Conservation (phyloP, 1,140 invertebrate species). For the Caenorhabditis latens region DNA sequence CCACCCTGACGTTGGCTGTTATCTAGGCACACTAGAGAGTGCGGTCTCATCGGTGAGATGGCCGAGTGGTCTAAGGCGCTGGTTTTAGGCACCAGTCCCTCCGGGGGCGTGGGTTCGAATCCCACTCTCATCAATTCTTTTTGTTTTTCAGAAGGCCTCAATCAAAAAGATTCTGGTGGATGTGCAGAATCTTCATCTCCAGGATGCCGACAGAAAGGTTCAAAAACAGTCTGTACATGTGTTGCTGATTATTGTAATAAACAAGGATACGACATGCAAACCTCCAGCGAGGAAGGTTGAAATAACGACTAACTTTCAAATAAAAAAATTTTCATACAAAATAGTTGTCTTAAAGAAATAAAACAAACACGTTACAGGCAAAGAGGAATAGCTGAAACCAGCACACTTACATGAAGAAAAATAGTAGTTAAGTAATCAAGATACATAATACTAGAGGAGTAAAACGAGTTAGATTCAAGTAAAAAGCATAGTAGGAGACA, state of each 20-base stretch:
- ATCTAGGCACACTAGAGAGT: background rate
- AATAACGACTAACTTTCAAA: background rate
- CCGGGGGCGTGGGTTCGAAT: conserved; percentile 80
- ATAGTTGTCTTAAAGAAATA: background rate
- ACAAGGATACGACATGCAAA: conserved; percentile 22
- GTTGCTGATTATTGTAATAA: conserved; percentile 28
- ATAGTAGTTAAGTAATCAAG: background rate
- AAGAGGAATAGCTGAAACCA: background rate
- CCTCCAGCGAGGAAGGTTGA: conserved; percentile 10
- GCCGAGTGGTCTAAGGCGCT: conserved; percentile 80
- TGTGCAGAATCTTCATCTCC: background rate
- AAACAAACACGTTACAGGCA: background rate
- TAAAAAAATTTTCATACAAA: conserved; percentile 14
- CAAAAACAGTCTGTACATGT: background rate
- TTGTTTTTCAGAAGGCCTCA: conserved; percentile 20
- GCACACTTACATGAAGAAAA: background rate
- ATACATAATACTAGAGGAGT: too few species aligned
- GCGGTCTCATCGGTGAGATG: conserved; percentile 75
- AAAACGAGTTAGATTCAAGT: conserved; percentile 26
- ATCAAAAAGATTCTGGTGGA: conserved; percentile 8
- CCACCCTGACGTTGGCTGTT: background rate
- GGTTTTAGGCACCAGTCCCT: conserved; percentile 80
- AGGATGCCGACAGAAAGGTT: conserved; percentile 22
- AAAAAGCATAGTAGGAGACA: background rate
- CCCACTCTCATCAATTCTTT: conserved; percentile 70